These are phyloP conservation scores for Monodelphis domestica DNA, from an alignment of 2,797 vertebrate genomes.

Conservation along the genomic window DNA sequence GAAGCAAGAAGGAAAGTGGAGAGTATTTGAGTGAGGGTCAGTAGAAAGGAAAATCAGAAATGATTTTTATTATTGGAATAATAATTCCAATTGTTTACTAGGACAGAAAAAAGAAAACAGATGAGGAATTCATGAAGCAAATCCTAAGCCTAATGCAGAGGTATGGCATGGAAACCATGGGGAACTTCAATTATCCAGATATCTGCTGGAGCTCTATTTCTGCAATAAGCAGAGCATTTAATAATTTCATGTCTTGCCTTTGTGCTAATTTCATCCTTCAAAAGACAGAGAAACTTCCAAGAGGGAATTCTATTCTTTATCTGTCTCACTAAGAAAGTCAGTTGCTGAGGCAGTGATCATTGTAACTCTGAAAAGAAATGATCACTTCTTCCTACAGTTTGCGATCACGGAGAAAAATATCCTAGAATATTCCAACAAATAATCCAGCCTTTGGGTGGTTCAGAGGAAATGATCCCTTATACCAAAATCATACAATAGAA, in stretches of 20 bases:
- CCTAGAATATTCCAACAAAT: background rate
- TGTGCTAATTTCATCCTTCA: background rate
- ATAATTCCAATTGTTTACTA: no score
- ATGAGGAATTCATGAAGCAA: background rate
- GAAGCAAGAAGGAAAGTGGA: background rate
- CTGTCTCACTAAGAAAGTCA: background rate
- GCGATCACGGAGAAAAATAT: background rate
- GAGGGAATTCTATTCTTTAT: background rate
- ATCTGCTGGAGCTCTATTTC: background rate
- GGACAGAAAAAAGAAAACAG: background rate
- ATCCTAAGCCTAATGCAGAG: background rate
- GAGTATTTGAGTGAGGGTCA: background rate
- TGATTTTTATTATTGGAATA: background rate
- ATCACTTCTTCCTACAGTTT: background rate
- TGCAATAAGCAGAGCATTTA: background rate
- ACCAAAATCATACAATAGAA: background rate
- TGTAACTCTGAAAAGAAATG: background rate
- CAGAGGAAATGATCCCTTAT: background rate
- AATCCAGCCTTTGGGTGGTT: background rate
- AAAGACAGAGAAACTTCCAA: background rate
- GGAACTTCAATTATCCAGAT: background rate
- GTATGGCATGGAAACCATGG: background rate
- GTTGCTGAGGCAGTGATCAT: background rate
- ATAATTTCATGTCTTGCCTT: background rate
- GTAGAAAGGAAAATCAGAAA: background rate